These are phyloP conservation scores for Chymomyza caudatula DNA, from an alignment of 2,888 invertebrate species.

Conservation along the genomic window DNA sequence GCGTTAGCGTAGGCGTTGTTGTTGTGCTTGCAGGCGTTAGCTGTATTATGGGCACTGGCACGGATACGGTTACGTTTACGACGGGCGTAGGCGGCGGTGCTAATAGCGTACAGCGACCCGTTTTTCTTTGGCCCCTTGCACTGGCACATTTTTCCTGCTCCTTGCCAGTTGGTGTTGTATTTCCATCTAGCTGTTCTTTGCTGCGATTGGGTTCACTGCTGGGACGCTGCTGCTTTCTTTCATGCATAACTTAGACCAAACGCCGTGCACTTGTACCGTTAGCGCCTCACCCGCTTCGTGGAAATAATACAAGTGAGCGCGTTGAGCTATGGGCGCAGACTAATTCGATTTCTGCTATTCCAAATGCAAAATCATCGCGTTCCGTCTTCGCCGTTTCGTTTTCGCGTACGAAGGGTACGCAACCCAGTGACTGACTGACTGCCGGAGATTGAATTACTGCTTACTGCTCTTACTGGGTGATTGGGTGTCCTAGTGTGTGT, in stretches of 20 bases:
- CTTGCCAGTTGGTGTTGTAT: not conserved
- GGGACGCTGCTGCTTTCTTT: slow-evolving; percentile 42
- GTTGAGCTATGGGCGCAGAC: slow-evolving; percentile 46
- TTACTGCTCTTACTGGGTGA: slow-evolving; percentile 63
- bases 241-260: slow-evolving; percentile 38
- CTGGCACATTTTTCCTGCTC: slow-evolving; percentile 46
- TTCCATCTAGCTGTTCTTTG: slow-evolving; percentile 20
- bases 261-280: not conserved
- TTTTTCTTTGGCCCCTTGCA: slow-evolving; percentile 45
- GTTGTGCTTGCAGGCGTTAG: slow-evolving; percentile 44
- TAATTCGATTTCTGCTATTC: slow-evolving; percentile 28
- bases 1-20: not conserved
- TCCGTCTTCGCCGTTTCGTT: slow-evolving; percentile 12
- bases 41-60: slow-evolving; percentile 55
- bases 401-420: slow-evolving; percentile 21
- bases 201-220: slow-evolving; percentile 58
- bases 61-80: slow-evolving; percentile 17
- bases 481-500: slow-evolving; percentile 20
- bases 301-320: slow-evolving; percentile 21
- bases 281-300: not conserved
- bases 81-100: slow-evolving; percentile 42
- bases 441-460: slow-evolving; percentile 11
- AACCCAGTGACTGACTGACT: slow-evolving; percentile 36
- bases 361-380: slow-evolving; percentile 26
- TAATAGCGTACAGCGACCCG: slow-evolving; percentile 16